Conservation (phyloP, 2,113 vertebrate genomes). For the Lasiurus cinereus region DNA sequence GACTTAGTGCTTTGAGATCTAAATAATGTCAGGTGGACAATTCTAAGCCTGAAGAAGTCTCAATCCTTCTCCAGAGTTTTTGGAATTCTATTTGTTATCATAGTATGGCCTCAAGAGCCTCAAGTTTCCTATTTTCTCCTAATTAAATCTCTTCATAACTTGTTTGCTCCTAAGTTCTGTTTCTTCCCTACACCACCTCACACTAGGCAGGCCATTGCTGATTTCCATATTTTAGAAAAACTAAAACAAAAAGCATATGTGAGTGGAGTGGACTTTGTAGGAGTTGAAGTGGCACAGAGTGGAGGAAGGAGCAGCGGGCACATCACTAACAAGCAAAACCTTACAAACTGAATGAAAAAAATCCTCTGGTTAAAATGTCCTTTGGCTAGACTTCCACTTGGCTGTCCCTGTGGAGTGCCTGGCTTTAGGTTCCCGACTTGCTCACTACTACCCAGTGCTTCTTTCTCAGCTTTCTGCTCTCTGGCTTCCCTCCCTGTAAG, state of each 20-base stretch:
- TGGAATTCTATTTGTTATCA: neutral
- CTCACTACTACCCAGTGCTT: neutral
- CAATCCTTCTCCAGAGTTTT: neutral
- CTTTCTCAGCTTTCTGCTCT: rapidly evolving
- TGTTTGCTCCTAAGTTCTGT: neutral
- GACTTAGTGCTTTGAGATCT: neutral
- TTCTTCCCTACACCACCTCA: neutral
- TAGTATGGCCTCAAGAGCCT: no score
- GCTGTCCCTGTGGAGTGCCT: neutral
- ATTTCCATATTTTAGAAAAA: neutral
- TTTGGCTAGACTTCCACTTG: no score
- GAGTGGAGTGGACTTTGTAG: neutral
- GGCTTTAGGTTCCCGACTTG: neutral
- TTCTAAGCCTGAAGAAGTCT: neutral
- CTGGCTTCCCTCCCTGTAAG: neutral
- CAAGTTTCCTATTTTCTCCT: neutral
- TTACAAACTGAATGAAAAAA: neutral
- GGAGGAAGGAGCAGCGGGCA: rapidly evolving
- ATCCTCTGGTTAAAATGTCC: neutral
- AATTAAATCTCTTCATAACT: neutral
- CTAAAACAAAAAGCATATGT: neutral
- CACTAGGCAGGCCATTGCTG: neutral
- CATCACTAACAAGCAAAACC: no score
- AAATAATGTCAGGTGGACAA: neutral
- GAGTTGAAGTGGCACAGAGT: neutral